phyloP scores from a whole-genome alignment of 2,888 invertebrate genomes.

The Leptopilina myrica region DNA sequence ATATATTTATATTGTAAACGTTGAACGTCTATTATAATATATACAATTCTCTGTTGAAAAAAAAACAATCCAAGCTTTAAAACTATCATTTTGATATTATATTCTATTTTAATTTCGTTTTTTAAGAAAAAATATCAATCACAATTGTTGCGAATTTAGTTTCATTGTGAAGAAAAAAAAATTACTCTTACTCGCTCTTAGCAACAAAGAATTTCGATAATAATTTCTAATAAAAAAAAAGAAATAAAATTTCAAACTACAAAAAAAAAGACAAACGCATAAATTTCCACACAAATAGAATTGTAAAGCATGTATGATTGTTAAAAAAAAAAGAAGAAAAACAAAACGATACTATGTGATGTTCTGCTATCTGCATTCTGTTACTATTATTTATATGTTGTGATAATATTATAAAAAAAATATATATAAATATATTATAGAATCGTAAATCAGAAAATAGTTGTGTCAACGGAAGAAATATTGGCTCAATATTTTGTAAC shows the following conservation, averaged over 20 bases:
- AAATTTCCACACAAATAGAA: not conserved
- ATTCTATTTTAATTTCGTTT: not conserved
- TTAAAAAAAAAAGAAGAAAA: not conserved
- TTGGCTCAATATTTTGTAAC: no score
- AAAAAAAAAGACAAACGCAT: no score
- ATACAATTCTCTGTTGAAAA: not conserved
- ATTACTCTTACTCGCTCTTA: not conserved
- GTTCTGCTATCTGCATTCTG: conserved; percentile 17
- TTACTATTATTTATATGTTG: conserved; percentile 21
- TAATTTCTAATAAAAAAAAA: no score
- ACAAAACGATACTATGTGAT: conserved; percentile 17
- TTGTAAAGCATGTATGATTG: conserved; percentile 24
- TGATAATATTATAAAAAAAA: not conserved
- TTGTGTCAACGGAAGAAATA: not conserved
- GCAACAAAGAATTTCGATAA: not conserved
- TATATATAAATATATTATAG: not conserved
- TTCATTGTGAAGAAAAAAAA: not conserved
- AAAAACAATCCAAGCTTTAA: conserved; percentile 2
- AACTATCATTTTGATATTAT: not conserved
- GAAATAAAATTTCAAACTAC: no score
- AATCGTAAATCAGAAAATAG: not conserved
- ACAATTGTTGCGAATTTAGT: not conserved
- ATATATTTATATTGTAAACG: conserved; percentile 48
- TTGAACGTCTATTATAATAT: conserved; percentile 37
- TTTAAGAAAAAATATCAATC: not conserved